phyloP scores from a whole-genome alignment of 2,888 invertebrate species.

The Caenorhabditis becei region DNA sequence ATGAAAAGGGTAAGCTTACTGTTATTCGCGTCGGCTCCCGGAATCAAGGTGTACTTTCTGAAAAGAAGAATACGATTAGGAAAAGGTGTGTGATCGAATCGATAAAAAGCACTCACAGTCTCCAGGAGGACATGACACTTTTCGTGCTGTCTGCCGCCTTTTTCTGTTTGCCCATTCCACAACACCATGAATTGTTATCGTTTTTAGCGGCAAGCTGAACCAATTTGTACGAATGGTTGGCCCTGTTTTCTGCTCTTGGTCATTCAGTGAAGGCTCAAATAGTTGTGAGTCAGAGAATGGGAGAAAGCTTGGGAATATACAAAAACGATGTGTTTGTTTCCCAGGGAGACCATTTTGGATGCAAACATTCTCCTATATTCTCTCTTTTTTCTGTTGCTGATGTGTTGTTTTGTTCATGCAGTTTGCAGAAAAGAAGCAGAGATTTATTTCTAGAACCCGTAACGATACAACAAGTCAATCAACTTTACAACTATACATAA shows the following conservation, averaged over 20 bases:
- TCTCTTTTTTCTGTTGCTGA: too few relatives aligned
- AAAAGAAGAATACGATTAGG: background rate
- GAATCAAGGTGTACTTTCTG: slow-evolving; percentile 30
- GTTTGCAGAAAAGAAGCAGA: background rate
- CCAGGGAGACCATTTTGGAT: too few relatives aligned
- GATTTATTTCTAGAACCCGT: slow-evolving; percentile 18
- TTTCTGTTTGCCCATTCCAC: slow-evolving; percentile 19
- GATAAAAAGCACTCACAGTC: slow-evolving; percentile 28
- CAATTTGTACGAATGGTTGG: slow-evolving; percentile 3
- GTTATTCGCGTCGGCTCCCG: slow-evolving; percentile 11
- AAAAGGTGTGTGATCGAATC: background rate
- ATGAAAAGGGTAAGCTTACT: background rate
- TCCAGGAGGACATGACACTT: slow-evolving; percentile 27
- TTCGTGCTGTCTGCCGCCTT: slow-evolving; percentile 2
- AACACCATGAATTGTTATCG: slow-evolving; percentile 5
- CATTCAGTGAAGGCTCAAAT: background rate
- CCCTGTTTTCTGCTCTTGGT: background rate
- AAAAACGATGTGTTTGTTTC: too few relatives aligned
- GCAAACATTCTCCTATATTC: too few relatives aligned
- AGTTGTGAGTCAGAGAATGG: too few relatives aligned
- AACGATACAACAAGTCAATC: background rate
- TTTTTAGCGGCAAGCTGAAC: slow-evolving; percentile 36
- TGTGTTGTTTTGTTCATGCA: too few relatives aligned
- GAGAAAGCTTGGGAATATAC: too few relatives aligned
- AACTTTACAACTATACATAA: background rate